Conservation (phyloP, 2,113 vertebrate genomes). For the Hemicordylus capensis region DNA sequence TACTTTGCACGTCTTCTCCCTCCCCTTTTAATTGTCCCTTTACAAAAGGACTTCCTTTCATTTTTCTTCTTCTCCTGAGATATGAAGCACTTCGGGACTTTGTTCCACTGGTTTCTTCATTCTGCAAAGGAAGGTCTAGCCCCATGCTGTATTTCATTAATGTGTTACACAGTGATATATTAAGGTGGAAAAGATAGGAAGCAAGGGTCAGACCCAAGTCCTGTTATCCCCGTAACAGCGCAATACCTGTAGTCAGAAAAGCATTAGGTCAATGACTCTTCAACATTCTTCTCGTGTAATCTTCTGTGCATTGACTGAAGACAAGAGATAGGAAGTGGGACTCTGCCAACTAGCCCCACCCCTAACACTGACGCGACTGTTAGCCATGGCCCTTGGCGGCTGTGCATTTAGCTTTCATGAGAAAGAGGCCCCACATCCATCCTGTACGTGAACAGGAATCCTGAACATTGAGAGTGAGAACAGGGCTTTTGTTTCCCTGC, state of each 20-base stretch:
- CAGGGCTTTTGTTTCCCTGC: no score
- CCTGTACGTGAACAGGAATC: no score
- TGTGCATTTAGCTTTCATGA: no score
- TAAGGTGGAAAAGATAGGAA: background rate
- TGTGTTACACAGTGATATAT: background rate
- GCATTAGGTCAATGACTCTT: background rate
- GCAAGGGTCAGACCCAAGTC: background rate
- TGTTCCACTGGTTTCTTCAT: background rate
- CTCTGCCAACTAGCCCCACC: no score
- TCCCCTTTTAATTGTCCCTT: background rate
- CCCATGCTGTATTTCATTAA: background rate
- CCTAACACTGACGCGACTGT: no score
- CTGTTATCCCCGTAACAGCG: background rate
- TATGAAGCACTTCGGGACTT: background rate
- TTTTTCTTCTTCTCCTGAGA: background rate
- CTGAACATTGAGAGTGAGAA: no score
- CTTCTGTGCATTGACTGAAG: no score
- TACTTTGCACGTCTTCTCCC: conserved; percentile 3
- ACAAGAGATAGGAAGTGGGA: no score
- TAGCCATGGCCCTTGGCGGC: no score
- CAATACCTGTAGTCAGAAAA: background rate
- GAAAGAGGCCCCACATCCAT: no score
- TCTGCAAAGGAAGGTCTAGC: background rate
- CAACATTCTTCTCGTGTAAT: background rate
- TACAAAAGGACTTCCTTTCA: background rate